Percentiles rank a stretch among this genome's conserved stretches.
Conservation (phyloP, 1,140 invertebrate genomes). For the Temnothorax nylanderi region DNA sequence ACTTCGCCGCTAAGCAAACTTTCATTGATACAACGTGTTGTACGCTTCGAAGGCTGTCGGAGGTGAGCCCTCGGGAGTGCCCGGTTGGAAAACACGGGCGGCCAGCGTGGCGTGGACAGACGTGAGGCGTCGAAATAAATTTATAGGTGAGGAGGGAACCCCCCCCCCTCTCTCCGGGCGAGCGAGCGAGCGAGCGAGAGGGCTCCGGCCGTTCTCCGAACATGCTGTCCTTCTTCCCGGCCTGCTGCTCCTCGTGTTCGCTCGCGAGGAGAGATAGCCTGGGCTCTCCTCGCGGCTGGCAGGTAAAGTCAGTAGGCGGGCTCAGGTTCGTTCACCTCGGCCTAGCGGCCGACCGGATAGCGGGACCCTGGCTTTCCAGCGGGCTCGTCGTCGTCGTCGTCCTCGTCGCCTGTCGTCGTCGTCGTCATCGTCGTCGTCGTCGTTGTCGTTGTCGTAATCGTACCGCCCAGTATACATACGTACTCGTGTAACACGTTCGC, state of each 20-base stretch:
- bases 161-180: too few species aligned
- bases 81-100: neutral
- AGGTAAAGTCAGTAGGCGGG: constrained; percentile 84
- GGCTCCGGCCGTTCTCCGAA: neutral
- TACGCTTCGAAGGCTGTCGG: neutral
- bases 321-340: constrained; percentile 83
- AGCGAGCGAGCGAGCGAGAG: constrained; percentile 23
- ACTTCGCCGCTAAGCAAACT: neutral
- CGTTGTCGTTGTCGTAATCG: neutral
- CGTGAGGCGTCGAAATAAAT: constrained; percentile 51
- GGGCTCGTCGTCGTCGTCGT: constrained; percentile 10
- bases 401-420: neutral
- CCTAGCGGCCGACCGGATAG: constrained; percentile 84
- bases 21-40: neutral
- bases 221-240: constrained; percentile 25
- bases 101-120: neutral
- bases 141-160: constrained; percentile 51
- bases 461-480: neutral
- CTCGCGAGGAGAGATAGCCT: constrained; percentile 64
- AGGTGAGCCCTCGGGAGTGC: neutral
- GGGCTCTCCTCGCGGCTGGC: constrained; percentile 73
- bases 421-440: neutral
- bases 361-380: constrained; percentile 81
- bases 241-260: constrained; percentile 37
- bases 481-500: neutral